phyloP scores from a whole-genome alignment of 2,888 invertebrate genomes.

The Seira ritae region DNA sequence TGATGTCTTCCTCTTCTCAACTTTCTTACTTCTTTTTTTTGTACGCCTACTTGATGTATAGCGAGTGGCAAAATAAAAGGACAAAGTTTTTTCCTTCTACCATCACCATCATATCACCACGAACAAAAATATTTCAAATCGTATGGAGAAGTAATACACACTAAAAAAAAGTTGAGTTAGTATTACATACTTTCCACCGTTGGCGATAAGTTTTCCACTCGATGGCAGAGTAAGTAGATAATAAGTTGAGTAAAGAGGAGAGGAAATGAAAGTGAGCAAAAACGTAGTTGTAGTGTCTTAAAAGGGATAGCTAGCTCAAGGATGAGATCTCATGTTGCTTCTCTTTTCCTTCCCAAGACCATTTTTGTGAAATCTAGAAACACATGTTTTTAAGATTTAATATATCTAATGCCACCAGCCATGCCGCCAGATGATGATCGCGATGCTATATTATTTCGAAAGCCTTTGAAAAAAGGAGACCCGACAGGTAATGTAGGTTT shows the following conservation, averaged over 20 bases:
- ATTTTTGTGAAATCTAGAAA: background rate
- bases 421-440: background rate
- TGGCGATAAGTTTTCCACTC: background rate
- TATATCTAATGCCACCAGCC: background rate
- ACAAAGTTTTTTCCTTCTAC: conserved; percentile 12
- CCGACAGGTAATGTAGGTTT: conserved; percentile 28
- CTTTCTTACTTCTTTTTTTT: conserved; percentile 11
- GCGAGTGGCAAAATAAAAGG: background rate
- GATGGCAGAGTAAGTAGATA: background rate
- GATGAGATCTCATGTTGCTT: conserved; percentile 35
- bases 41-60: background rate
- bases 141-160: too few relatives aligned
- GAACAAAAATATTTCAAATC: conserved; percentile 11
- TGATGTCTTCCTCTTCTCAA: conserved; percentile 37
- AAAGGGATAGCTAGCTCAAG: conserved; percentile 6
- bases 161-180: background rate
- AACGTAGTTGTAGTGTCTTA: too few relatives aligned
- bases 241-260: conserved; percentile 18
- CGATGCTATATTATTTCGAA: background rate
- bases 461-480: background rate
- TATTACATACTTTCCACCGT: background rate
- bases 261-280: conserved; percentile 26
- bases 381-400: background rate
- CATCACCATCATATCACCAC: too few relatives aligned
- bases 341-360: background rate